Evolutionary conservation across 2,797 vertebrate genomes (phyloP), one percentile per base, ranked within the genome.

Genomic region (Garrulus glandarius): DNA sequence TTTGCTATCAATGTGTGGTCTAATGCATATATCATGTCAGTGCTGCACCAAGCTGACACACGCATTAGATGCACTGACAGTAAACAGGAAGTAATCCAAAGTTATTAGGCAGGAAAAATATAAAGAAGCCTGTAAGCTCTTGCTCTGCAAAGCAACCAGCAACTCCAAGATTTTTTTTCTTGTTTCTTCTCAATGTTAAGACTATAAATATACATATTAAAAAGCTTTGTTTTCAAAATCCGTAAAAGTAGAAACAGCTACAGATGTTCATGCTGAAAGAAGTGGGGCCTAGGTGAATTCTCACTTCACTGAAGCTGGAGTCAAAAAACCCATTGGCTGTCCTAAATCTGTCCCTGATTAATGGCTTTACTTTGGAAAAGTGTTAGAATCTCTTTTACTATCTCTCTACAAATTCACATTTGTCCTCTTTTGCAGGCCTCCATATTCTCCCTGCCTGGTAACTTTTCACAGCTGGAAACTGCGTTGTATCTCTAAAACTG

Each of bases 51-150:
- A 68, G 83, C 65, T 96, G 96, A 96, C 95, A 95, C n/a, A 72
- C 1, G 1, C 81, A 46, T 93, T 89, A 97, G 81, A 87, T 83
- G 89, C 56, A 29, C 65, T 81, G 92, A 97, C 94, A 96, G 70
- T 92, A 96, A 97, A 95, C 96, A 79, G 72, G 80, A 96, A 83
- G 27, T 93, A 96, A 92, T 93, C 89, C 74, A 77, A 92, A 95
- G 90, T 92, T 93, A 93, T 57, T 74, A 94, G 70, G 56, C 37
- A 77, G 69, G 75, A 87, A 89, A 87, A 83, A 83, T 91, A 46
- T 24, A 75, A 67, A 29, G 78, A 86, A 87, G 27, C 41, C 56
- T 92, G 39, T 70, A 49, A 80, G 53, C 24, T 70, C 75, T 92
- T 89, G 64, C 21, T 36, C 49, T 6, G n/a, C 52, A 93, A 94